These are phyloP conservation scores for Danio choprae DNA, from an alignment of 2,797 vertebrate species.

Conservation along the genomic window DNA sequence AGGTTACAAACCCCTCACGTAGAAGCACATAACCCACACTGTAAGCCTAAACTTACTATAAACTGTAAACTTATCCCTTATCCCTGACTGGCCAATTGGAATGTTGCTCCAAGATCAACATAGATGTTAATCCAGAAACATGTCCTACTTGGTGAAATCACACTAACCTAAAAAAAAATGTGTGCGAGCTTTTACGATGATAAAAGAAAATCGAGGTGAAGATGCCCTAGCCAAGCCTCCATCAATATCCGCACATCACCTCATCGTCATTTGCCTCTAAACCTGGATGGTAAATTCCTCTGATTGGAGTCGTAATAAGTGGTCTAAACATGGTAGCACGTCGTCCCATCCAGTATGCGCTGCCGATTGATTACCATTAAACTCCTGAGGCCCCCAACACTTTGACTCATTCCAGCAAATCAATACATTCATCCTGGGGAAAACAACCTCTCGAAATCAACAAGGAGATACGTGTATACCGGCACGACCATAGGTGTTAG, in stretches of 20 bases:
- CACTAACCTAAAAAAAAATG: no score
- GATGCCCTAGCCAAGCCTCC: neutral
- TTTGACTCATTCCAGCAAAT: slow-evolving; percentile 46
- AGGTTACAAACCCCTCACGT: no score
- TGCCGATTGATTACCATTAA: slow-evolving; percentile 50
- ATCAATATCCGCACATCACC: slow-evolving; percentile 5
- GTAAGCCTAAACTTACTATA: no score
- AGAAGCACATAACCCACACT: no score
- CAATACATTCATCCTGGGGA: slow-evolving; percentile 49
- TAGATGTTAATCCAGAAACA: no score
- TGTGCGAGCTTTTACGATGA: neutral
- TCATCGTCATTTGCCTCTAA: slow-evolving; percentile 27
- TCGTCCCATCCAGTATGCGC: slow-evolving; percentile 13
- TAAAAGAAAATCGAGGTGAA: slow-evolving; percentile 1
- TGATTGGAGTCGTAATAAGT: slow-evolving; percentile 20
- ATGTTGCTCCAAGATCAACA: no score
- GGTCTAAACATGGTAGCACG: slow-evolving; percentile 9
- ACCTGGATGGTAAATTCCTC: slow-evolving; percentile 28
- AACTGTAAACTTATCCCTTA: no score
- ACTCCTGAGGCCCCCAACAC: slow-evolving; percentile 28
- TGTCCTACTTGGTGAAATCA: no score
- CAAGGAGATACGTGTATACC: slow-evolving; percentile 21
- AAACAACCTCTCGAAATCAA: slow-evolving; percentile 29
- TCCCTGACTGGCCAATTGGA: no score
- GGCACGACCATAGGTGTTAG: slow-evolving; percentile 10